phyloP scores from a whole-genome alignment of 2,113 vertebrate genomes.

The Halcyon malimbica region DNA sequence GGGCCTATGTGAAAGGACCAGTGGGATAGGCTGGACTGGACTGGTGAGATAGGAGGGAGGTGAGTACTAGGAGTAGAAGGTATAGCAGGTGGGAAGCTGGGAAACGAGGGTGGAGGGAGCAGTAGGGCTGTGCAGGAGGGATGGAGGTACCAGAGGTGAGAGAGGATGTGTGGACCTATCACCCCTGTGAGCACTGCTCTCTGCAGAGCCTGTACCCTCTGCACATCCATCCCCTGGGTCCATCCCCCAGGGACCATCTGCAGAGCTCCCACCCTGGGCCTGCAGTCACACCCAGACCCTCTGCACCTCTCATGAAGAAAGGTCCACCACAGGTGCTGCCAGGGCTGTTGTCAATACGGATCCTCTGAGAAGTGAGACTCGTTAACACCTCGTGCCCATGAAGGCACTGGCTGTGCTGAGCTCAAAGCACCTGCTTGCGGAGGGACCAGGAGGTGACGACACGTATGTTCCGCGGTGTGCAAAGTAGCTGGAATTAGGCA shows the following conservation, averaged over 20 bases:
- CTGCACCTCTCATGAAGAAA: not conserved
- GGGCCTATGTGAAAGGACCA: not conserved
- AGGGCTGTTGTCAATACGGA: too few relatives aligned
- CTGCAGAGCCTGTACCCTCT: not conserved
- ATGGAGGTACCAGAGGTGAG: not conserved
- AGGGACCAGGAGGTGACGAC: not conserved
- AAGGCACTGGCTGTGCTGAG: not conserved
- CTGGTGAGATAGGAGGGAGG: not conserved
- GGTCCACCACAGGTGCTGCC: not conserved
- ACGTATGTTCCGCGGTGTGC: fast-evolving
- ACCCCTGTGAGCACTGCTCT: not conserved
- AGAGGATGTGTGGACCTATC: not conserved
- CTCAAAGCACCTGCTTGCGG: not conserved
- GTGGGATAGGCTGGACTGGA: fast-evolving
- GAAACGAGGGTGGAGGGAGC: not conserved
- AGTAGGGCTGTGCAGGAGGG: not conserved
- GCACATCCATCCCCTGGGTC: not conserved
- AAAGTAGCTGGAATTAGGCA: not conserved
- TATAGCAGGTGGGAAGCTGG: not conserved
- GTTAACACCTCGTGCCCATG: not conserved
- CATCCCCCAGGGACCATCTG: not conserved
- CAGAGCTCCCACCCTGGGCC: not conserved
- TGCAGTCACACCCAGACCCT: not conserved
- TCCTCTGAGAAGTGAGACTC: fast-evolving
- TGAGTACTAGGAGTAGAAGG: not conserved